Conservation (phyloP, 2,113 vertebrate species). For the Oxyruncus cristatus region DNA sequence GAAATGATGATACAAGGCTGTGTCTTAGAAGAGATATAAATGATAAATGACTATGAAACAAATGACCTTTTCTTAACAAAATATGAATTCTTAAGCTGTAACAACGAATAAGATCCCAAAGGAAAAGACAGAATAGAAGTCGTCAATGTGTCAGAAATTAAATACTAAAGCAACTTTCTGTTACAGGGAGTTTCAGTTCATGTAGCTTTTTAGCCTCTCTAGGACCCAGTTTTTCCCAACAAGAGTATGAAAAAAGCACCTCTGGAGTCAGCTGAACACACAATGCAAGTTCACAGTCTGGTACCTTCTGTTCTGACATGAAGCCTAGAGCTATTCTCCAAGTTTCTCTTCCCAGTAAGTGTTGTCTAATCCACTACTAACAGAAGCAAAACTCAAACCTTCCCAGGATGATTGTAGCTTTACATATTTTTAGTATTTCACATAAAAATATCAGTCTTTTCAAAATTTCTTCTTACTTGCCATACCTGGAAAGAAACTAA, state of each 20-base stretch:
- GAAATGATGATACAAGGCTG: not conserved
- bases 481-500: not conserved
- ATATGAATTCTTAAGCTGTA: not conserved
- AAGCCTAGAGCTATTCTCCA: not conserved
- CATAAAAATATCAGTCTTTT: not conserved
- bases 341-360: not conserved
- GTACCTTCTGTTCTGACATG: not conserved
- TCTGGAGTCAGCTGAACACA: not conserved
- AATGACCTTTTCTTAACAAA: conserved; percentile 22
- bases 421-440: not conserved
- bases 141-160: not conserved
- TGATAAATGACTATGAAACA: not conserved
- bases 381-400: not conserved
- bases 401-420: not conserved
- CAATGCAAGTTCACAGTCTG: not conserved
- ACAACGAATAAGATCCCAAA: not conserved
- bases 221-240: not conserved
- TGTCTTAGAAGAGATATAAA: not conserved
- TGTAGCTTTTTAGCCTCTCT: not conserved
- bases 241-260: not conserved
- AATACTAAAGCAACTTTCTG: not conserved
- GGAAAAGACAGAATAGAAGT: not conserved
- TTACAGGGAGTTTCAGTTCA: not conserved
- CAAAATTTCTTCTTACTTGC: not conserved
- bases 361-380: not conserved